Evolutionary conservation across 37 sponge, comb jelly and placozoan species (phyloP).

Genomic region (Ianthella basta): DNA sequence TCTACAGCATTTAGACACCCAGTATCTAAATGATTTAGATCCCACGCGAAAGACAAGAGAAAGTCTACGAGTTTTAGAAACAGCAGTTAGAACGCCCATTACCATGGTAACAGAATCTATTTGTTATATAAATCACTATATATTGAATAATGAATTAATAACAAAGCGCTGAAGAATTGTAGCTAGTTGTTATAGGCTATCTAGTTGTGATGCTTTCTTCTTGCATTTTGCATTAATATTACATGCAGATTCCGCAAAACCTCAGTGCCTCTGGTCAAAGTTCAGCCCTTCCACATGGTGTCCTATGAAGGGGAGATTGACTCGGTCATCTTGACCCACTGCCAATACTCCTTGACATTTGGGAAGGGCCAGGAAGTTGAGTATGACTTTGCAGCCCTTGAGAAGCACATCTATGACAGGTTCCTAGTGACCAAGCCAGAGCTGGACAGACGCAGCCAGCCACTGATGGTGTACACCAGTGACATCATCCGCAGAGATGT

Average conservation of each 20-base stretch:
- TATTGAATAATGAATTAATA: too few species aligned
- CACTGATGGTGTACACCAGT: conserved; percentile 47
- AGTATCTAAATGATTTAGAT: too few species aligned
- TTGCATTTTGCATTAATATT: not conserved
- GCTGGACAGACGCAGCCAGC: conserved; percentile 54
- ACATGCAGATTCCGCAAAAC: conserved; percentile 30
- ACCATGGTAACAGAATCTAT: too few species aligned
- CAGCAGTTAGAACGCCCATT: too few species aligned
- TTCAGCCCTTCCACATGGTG: conserved; percentile 60
- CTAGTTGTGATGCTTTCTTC: too few species aligned
- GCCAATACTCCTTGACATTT: conserved; percentile 67
- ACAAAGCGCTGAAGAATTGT: too few species aligned
- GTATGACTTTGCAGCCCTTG: conserved; percentile 67
- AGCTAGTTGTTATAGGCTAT: too few species aligned
- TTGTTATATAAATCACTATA: too few species aligned
- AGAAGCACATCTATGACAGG: conserved; percentile 66
- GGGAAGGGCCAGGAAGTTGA: conserved; percentile 61
- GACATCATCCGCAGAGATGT: conserved; percentile 44
- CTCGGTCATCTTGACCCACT: conserved; percentile 69
- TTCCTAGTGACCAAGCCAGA: conserved; percentile 72
- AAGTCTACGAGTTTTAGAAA: too few species aligned
- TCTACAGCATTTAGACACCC: too few species aligned
- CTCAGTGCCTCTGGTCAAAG: conserved; percentile 49
- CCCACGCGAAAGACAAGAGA: too few species aligned
- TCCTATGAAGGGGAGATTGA: conserved; percentile 60